Percentiles rank a stretch among this genome's conserved stretches.
These are phyloP conservation scores for Ptychochromis oligacanthus DNA, from an alignment of 2,113 vertebrate species.

Conservation along the genomic window DNA sequence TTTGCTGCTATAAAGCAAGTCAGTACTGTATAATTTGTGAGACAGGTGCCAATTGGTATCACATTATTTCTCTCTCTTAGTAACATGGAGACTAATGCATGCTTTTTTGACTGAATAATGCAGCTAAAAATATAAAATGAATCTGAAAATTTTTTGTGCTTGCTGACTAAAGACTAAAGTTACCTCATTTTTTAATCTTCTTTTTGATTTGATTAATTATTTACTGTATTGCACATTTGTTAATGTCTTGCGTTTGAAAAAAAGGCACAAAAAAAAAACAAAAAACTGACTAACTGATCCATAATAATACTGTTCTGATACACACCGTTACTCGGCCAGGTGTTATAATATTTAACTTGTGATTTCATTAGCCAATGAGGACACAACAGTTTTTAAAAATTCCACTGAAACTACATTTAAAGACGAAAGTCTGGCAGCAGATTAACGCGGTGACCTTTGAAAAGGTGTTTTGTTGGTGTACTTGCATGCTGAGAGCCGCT, in stretches of 20 bases:
- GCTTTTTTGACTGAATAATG: no score
- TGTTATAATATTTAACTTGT: background rate
- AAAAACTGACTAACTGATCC: background rate
- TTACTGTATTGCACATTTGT: background rate
- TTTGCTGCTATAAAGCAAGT: background rate
- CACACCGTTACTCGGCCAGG: background rate
- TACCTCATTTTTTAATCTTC: no score
- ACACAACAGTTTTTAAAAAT: no score
- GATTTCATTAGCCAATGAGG: background rate
- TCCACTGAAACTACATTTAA: background rate
- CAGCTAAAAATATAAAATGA: no score
- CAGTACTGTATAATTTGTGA: background rate
- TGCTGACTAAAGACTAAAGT: no score
- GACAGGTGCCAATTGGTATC: background rate
- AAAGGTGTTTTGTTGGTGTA: background rate
- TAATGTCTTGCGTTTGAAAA: background rate
- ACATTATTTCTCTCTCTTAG: background rate
- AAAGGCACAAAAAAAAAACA: background rate
- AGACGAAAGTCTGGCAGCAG: background rate
- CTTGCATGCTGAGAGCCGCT: background rate
- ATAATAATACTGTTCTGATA: background rate
- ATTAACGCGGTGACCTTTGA: background rate
- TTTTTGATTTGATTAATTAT: background rate
- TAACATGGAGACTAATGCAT: background rate
- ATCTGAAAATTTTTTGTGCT: no score